Base-by-base conservation (phyloP, 2,888 invertebrate genomes). In the Acleris laterana region DNA sequence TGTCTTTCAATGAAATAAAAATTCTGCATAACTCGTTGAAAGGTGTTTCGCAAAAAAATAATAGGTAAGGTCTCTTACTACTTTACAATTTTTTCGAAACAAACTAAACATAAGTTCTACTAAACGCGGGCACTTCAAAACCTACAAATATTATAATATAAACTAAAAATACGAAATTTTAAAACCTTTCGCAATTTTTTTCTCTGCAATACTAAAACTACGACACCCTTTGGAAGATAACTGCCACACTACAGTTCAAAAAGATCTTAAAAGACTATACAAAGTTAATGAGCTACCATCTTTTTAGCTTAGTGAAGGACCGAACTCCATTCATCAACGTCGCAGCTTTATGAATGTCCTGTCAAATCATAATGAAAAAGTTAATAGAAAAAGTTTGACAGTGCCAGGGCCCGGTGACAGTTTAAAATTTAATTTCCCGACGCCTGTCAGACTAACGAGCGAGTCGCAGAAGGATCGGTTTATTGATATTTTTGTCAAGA, bases 361-460 rank as follows among this genome's bases (percentile, higher is more conserved):
- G 89, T 90, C 91, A 89, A 82, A 84, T 78, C 78, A 79, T 85
- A 87, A 89, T 89, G 90, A 85, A 86, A 89, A 88, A 90, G 85
- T 89, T 91, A 88, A 90, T 90, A 90, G 89, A 90, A 91, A 90
- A 90, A 91, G 82, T 91, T 90, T 83, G 87, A 89, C 88, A 83
- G 78, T 80, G 86, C 78, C 88, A 87, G 84, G 74, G 73, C 78
- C 71, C 70, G 72, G 77, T 85, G 90, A 89, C 90, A 88, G 84
- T 83, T 85, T 81, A 78, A 83, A 85, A 84, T 89, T 90, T 88
- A 89, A 90, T 89, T 86, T 88, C 82, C 82, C 66, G 70, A 74
- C 74, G 73, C 71, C 69, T 48, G 73, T 63, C 70, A 70, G 77
- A 74, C 76, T 77, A 78, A 78, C 77, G 76, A 71, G 69, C 68